Evolutionary conservation across 2,797 vertebrate species (phyloP).

Genomic region (Gallinago stenura): DNA sequence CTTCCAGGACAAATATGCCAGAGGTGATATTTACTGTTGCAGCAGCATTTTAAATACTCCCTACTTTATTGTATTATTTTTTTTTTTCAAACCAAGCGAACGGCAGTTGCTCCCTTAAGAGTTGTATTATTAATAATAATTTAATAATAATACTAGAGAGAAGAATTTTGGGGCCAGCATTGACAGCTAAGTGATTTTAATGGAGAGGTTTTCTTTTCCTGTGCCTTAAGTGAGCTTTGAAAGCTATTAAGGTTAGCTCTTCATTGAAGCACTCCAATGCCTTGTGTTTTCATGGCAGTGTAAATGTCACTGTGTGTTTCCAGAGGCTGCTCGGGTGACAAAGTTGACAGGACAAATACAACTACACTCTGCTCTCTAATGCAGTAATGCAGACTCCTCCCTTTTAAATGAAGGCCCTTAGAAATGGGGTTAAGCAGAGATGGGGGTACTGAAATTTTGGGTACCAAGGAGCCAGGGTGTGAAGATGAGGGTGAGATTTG

Average conservation of each 20-base stretch:
- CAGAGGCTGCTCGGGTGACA: neutral
- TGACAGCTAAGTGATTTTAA: slow-evolving; percentile 42
- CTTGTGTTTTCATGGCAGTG: neutral
- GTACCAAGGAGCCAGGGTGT: neutral
- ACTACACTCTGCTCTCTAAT: neutral
- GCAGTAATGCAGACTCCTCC: neutral
- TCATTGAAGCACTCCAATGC: neutral
- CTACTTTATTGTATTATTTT: neutral
- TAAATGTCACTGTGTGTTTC: neutral
- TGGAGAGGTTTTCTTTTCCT: slow-evolving; percentile 6
- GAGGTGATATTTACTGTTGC: slow-evolving; percentile 80
- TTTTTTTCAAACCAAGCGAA: neutral
- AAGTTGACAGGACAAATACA: neutral
- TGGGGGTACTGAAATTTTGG: neutral
- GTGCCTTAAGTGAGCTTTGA: neutral
- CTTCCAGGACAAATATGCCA: slow-evolving; percentile 78
- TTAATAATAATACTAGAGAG: slow-evolving; percentile 28
- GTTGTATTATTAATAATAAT: slow-evolving; percentile 58
- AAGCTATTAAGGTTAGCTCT: neutral
- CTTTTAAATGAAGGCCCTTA: neutral
- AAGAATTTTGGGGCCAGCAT: slow-evolving; percentile 20
- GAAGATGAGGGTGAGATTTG: neutral
- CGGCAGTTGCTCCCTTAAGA: slow-evolving; percentile 31
- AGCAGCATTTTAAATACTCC: slow-evolving; percentile 77
- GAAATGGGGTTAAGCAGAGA: neutral